Base-by-base conservation (phyloP, 2,888 invertebrate species). In the Nipponacmea schrenckii region DNA sequence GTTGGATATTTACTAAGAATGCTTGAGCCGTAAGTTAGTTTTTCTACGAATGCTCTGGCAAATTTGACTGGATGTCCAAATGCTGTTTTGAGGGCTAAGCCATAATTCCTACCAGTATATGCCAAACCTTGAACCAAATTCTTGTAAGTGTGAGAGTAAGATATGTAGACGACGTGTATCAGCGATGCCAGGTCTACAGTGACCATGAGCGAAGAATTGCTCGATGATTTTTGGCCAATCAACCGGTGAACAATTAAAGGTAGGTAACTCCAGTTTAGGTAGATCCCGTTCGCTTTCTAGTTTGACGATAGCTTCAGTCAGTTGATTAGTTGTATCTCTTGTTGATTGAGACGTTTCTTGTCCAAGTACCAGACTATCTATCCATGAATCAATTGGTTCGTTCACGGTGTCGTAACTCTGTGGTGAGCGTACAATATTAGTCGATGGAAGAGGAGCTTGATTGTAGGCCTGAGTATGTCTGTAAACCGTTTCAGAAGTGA, bases 321-420 rank as follows among this genome's bases (percentile, higher is more conserved):
- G 46, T 17, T 46, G 46, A 46, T 46, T 17, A 3, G 46, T 46
- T 46, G 3, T 46, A 5, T 48, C 5, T 48, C 0, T 48, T 48
- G 48, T 48, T 17, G n/a, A 17, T 14, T 17, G 14, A 17, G 48
- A 48, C n/a, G n/a, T 8, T 14, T 48, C 48, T 48, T 17, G 14
- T 48, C 48, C n/a, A 7, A 17, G 48, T 17, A 48, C 48, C n/a
- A 48, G n/a, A 48, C 48, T 48, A 14, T 17, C 48, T 48, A 48
- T 48, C 48, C 48, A 48, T 14, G 48, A 48, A 48, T 48, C 48
- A 48, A 48, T 48, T 48, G 48, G 48, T 48, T 48, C 48, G n/a
- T 48, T 14, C 2, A 17, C 14, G 14, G 48, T 17, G n/a, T n/a
- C n/a, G n/a, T n/a, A n/a, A n/a, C n/a, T n/a, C n/a, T n/a, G n/a